Percentiles rank a stretch among this genome's conserved stretches.
These are phyloP conservation scores for Enteromius argenteus DNA, from an alignment of 2,797 vertebrate species.

Conservation along the genomic window DNA sequence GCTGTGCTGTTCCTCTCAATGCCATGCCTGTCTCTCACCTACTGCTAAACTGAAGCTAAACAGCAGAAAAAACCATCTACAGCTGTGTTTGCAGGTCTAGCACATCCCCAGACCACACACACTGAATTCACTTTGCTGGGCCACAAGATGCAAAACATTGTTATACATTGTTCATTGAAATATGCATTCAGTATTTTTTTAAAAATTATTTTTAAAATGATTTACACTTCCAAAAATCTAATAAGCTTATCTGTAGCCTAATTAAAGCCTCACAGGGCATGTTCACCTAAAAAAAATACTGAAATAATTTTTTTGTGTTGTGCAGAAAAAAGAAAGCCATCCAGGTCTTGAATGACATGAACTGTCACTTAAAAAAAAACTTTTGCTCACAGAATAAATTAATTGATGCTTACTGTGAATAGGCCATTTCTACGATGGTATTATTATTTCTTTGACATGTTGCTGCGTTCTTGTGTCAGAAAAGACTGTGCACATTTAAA, in stretches of 20 bases:
- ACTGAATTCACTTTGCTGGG: constrained; percentile 11
- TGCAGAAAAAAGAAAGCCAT: background rate
- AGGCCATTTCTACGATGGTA: background rate
- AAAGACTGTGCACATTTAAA: background rate
- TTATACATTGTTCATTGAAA: background rate
- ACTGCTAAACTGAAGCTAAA: constrained; percentile 45
- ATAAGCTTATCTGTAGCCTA: background rate
- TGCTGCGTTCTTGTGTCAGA: background rate
- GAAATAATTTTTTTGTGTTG: background rate
- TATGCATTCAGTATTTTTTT: background rate
- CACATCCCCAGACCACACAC: constrained; percentile 55
- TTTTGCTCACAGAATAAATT: background rate
- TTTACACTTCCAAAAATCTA: background rate
- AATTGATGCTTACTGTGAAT: background rate
- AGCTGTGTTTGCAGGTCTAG: constrained; percentile 71
- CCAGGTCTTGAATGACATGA: background rate
- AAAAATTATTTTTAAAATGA: background rate
- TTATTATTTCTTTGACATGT: background rate
- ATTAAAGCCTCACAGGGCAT: background rate
- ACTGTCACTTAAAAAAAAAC: background rate
- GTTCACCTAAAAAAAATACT: background rate
- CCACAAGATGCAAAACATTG: background rate
- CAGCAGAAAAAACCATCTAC: constrained; percentile 62
- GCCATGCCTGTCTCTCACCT: constrained; percentile 76
- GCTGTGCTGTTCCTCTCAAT: constrained; percentile 65